Conservation (phyloP, 2,888 invertebrate genomes). For the Apantesis nais region DNA sequence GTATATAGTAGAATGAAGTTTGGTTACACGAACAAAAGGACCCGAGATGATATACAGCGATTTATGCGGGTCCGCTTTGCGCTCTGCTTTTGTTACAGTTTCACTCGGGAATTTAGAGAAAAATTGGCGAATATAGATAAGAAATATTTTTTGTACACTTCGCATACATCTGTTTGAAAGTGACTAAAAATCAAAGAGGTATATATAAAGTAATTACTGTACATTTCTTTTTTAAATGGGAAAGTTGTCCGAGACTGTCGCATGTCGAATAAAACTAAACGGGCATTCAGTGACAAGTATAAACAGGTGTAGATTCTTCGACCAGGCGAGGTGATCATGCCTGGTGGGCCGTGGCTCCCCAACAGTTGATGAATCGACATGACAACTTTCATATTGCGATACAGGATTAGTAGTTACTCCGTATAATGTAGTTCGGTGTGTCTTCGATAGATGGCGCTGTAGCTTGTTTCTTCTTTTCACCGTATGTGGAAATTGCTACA, state of each 20-base stretch:
- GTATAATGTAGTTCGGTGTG: too few relatives aligned
- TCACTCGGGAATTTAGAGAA: constrained; percentile 58
- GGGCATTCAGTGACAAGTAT: not conserved
- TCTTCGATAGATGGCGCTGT: too few relatives aligned
- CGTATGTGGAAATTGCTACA: too few relatives aligned
- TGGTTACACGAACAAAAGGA: constrained; percentile 61
- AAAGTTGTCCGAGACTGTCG: not conserved
- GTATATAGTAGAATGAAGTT: constrained; percentile 60
- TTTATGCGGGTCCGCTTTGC: constrained; percentile 60
- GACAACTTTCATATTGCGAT: too few relatives aligned
- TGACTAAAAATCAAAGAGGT: not conserved
- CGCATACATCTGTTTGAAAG: not conserved
- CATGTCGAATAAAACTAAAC: not conserved
- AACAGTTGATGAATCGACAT: too few relatives aligned
- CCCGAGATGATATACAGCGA: constrained; percentile 65
- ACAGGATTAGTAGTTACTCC: too few relatives aligned
- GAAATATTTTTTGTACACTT: not conserved
- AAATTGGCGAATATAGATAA: constrained; percentile 41
- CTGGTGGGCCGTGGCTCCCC: too few relatives aligned
- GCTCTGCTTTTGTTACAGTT: constrained; percentile 59
- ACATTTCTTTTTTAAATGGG: not conserved
- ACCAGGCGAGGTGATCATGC: too few relatives aligned
- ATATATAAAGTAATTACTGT: not conserved
- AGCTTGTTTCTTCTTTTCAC: too few relatives aligned
- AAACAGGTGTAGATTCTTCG: too few relatives aligned